Evolutionary conservation across 1,140 invertebrate genomes (phyloP).

Genomic region (Meloidogyne floridensis): DNA sequence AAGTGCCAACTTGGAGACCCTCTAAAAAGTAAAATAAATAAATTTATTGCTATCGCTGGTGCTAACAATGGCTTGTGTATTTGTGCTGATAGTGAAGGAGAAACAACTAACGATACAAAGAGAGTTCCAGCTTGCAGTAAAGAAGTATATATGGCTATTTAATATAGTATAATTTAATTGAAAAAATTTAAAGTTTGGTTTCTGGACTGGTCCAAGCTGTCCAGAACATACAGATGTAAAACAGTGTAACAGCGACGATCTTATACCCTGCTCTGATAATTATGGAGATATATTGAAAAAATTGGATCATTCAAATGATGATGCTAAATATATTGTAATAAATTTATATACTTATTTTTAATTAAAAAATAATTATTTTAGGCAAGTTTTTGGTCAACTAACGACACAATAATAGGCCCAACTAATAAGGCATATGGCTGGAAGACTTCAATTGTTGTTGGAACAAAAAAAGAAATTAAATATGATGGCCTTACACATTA

Average conservation of each 20-base stretch:
- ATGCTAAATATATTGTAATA: constrained; percentile 19
- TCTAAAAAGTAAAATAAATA: constrained; percentile 18
- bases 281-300: background rate
- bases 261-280: background rate
- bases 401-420: background rate
- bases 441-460: background rate
- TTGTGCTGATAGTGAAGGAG: constrained; percentile 12
- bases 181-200: background rate
- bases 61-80: constrained; percentile 32
- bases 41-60: constrained; percentile 31
- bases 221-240: no score
- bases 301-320: background rate
- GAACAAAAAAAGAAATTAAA: background rate
- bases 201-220: background rate
- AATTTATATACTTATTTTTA: background rate
- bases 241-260: no score
- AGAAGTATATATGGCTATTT: background rate
- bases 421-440: background rate
- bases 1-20: constrained; percentile 21
- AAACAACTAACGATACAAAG: no score
- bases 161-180: no score
- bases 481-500: background rate
- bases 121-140: constrained; percentile 12
- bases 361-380: background rate
- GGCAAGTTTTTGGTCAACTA: background rate